phyloP scores from a whole-genome alignment of 2,113 vertebrate genomes.

The Macrotus californicus region DNA sequence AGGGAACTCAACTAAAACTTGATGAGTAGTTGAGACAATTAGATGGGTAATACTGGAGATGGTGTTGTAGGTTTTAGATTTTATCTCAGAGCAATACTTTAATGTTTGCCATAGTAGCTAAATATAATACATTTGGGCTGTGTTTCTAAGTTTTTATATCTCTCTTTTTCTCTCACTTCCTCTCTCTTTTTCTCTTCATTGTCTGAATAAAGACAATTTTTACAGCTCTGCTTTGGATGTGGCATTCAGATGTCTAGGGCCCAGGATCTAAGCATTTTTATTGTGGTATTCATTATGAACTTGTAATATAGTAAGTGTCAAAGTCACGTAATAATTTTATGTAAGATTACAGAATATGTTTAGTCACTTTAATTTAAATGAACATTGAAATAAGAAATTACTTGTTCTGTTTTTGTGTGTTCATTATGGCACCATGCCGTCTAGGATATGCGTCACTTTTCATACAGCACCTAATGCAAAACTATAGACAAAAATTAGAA shows the following conservation, averaged over 20 bases:
- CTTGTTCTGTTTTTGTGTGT: not conserved
- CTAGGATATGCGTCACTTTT: not conserved
- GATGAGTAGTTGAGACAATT: not conserved
- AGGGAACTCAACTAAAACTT: not conserved
- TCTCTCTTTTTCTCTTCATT: not conserved
- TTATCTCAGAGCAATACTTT: not conserved
- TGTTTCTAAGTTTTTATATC: not conserved
- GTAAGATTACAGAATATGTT: not conserved
- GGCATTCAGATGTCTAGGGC: not conserved
- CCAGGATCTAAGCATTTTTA: not conserved
- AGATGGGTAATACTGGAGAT: not conserved
- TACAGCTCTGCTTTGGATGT: not conserved
- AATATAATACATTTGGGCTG: not conserved
- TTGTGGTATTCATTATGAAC: not conserved
- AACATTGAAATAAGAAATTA: not conserved
- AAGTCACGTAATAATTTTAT: not conserved
- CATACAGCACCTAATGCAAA: not conserved
- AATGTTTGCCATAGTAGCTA: not conserved
- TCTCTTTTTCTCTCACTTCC: no score
- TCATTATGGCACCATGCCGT: not conserved
- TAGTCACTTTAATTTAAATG: not conserved
- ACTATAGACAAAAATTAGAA: not conserved
- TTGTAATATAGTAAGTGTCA: not conserved
- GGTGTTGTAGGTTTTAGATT: not conserved
- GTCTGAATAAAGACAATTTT: not conserved